These are phyloP conservation scores for Periophthalmodon schlosseri DNA, from an alignment of 2,113 vertebrate species.

Conservation along the genomic window DNA sequence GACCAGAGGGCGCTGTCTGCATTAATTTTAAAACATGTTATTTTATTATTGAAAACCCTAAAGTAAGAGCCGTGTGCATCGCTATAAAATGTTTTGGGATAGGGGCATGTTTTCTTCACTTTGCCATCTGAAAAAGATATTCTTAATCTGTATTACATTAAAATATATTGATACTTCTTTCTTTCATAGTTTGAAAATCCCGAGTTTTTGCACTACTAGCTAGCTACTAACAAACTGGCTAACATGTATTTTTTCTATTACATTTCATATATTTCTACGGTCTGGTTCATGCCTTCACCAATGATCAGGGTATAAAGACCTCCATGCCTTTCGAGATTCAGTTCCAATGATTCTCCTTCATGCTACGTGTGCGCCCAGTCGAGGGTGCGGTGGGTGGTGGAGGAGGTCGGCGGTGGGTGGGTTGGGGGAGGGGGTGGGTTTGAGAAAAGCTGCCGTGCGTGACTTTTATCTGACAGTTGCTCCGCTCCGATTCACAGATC, in stretches of 20 bases:
- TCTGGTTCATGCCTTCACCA: slow-evolving; percentile 28
- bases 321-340: slow-evolving; percentile 4
- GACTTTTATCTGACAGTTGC: slow-evolving; percentile 74
- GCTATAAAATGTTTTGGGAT: too few relatives aligned
- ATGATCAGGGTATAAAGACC: slow-evolving; percentile 30
- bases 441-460: slow-evolving; percentile 69
- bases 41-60: too few relatives aligned
- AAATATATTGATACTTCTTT: too few relatives aligned
- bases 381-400: slow-evolving; percentile 43
- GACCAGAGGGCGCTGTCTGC: too few relatives aligned
- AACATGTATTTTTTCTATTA: background rate
- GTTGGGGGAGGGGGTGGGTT: slow-evolving; percentile 36
- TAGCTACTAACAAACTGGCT: background rate
- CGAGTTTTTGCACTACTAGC: background rate
- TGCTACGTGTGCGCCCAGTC: slow-evolving; percentile 61
- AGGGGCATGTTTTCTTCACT: too few relatives aligned
- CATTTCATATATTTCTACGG: slow-evolving; percentile 2
- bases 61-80: too few relatives aligned
- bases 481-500: slow-evolving; percentile 74
- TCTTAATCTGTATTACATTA: too few relatives aligned
- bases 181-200: background rate
- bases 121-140: too few relatives aligned
- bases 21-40: too few relatives aligned
- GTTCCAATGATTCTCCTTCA: slow-evolving; percentile 48
- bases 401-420: slow-evolving; percentile 39